Base-by-base conservation (phyloP, 2,797 vertebrate genomes). In the Gephyroberyx darwinii region DNA sequence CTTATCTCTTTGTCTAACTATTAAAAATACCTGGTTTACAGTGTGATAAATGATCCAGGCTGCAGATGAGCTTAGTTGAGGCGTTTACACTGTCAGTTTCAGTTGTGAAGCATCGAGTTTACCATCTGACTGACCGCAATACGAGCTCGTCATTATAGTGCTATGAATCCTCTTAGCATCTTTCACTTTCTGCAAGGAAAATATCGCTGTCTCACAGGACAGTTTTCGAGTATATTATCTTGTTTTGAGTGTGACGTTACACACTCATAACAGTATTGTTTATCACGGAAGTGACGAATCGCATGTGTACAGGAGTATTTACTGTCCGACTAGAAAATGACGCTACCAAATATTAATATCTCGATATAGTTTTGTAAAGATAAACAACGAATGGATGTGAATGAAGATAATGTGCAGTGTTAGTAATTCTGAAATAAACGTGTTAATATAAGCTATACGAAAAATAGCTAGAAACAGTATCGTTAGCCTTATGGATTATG, bases 221-320 rank as follows among this genome's bases (percentile, higher is more conserved):
- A 71, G 19, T 26, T 55, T 43, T 17, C 37, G 9, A 43, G 31
- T 48, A 45, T 12, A 72, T 63, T 16, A 43, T 52, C 39, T 22
- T 35, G 13, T 0, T 22, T n/a, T 54, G 31, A 41, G n/a, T 64
- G 66, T 59, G 56, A 67, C 72, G 60, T 71, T 77, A 43, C 43
- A 54, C 37, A 45, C 10, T 33, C 65, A 60, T 5, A 2, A 12
- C 30, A 39, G n/a, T 16, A 64, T 33, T 89, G 88, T 91, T 91
- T 88, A 87, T 85, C 71, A 53, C 84, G 90, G 90, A 92, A 80
- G 75, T 87, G 83, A 78, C 47, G 82, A 89, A 75, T 66, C 16
- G 2, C 0, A 0, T 0, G 1, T 31, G 84, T 14, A 39, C 85
- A 45, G 0, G 59, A 2, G 52, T 86, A 43, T 90, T 90, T 89